Evolutionary conservation across 2,888 invertebrate genomes (phyloP).

Genomic region (Thera britannica): DNA sequence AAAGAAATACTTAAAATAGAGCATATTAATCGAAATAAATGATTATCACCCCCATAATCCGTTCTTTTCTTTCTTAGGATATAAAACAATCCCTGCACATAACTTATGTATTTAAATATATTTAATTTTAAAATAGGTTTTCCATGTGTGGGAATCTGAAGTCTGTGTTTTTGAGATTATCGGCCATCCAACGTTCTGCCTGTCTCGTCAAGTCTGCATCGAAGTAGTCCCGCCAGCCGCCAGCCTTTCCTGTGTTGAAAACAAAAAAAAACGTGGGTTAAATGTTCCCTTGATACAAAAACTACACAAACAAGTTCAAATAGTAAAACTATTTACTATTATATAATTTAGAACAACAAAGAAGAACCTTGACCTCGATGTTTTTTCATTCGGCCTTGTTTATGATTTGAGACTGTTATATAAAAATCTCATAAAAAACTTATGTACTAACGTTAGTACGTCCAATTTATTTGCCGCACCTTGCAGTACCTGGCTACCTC

Average conservation of each 20-base stretch:
- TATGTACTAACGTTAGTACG: not conserved
- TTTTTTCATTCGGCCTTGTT: too few relatives aligned
- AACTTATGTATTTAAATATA: not conserved
- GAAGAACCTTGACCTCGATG: too few relatives aligned
- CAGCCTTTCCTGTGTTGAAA: slow-evolving; percentile 79
- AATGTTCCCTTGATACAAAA: too few relatives aligned
- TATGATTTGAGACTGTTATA: too few relatives aligned
- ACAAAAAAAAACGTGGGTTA: not conserved
- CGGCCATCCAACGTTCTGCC: slow-evolving; percentile 89
- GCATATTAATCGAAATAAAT: slow-evolving; percentile 82
- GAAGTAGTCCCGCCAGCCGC: slow-evolving; percentile 90
- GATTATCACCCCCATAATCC: slow-evolving; percentile 71
- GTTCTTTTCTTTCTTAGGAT: slow-evolving; percentile 55
- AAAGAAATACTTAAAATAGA: slow-evolving; percentile 80
- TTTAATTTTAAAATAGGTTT: slow-evolving; percentile 20
- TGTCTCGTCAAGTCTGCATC: slow-evolving; percentile 86
- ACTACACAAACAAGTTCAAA: too few relatives aligned
- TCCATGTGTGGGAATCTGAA: slow-evolving; percentile 82
- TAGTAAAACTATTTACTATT: too few relatives aligned
- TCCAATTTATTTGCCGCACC: too few relatives aligned
- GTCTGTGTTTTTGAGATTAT: slow-evolving; percentile 86
- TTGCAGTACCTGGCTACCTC: too few relatives aligned
- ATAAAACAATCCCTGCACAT: slow-evolving; percentile 9
- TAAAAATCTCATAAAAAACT: too few relatives aligned
- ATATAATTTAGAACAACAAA: too few relatives aligned